Evolutionary conservation across 2,113 vertebrate genomes (phyloP).

Genomic region (Nerophis ophidion): DNA sequence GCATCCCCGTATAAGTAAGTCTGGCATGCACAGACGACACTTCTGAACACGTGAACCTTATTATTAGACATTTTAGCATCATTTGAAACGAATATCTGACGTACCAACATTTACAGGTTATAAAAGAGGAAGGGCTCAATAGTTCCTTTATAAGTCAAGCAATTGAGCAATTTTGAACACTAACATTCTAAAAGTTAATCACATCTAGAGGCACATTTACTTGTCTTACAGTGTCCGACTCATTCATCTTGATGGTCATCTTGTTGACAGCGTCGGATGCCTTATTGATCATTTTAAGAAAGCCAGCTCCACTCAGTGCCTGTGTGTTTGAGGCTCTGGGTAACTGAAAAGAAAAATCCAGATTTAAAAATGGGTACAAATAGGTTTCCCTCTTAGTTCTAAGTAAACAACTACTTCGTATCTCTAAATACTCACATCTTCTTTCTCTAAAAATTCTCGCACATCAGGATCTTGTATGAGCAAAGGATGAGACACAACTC

Average conservation of each 20-base stretch:
- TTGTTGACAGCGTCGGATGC: conserved; percentile 95
- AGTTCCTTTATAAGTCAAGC: background rate
- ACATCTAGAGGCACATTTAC: conserved; percentile 4
- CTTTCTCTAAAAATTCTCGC: conserved; percentile 91
- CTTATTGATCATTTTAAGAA: conserved; percentile 95
- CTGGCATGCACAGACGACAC: too few species aligned
- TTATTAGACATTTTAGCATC: too few species aligned
- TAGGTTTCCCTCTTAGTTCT: too few species aligned
- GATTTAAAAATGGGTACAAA: background rate
- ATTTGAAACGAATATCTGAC: too few species aligned
- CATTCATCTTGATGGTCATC: conserved; percentile 98
- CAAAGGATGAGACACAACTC: conserved; percentile 83
- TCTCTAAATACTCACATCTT: conserved; percentile 74
- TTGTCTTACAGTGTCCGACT: conserved; percentile 85
- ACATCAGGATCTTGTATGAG: conserved; percentile 92
- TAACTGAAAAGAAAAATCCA: conserved; percentile 69
- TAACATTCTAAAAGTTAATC: background rate
- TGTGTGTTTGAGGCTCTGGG: conserved; percentile 89
- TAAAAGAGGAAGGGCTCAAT: background rate
- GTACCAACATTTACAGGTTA: too few species aligned
- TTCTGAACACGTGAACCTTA: too few species aligned
- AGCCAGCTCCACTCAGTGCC: conserved; percentile 86
- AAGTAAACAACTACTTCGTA: too few species aligned
- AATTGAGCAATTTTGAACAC: background rate
- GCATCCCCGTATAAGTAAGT: too few species aligned